These are phyloP conservation scores for Petrocephalus zakoni DNA, from an alignment of 2,113 vertebrate species.

Conservation along the genomic window DNA sequence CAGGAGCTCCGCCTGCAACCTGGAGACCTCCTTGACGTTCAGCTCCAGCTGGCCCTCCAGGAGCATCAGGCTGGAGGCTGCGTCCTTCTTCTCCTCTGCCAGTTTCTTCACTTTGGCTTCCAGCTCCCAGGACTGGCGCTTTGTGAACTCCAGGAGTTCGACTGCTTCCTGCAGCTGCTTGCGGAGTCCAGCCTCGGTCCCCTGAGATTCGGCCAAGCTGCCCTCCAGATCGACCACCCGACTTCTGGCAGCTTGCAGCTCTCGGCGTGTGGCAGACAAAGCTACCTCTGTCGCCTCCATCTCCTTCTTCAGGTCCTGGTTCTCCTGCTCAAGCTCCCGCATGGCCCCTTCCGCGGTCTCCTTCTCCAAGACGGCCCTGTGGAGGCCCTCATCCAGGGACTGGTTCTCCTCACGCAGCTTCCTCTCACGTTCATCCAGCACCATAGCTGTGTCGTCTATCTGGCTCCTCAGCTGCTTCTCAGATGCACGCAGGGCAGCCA, in stretches of 20 bases:
- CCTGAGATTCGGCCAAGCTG: constrained; percentile 56
- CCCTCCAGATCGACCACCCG: constrained; percentile 67
- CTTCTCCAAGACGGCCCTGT: constrained; percentile 57
- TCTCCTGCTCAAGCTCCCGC: constrained; percentile 63
- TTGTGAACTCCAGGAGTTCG: constrained; percentile 52
- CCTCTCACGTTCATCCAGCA: constrained; percentile 64
- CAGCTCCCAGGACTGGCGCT: constrained; percentile 55
- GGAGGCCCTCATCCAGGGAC: constrained; percentile 71
- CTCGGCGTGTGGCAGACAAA: constrained; percentile 58
- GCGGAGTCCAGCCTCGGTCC: constrained; percentile 61
- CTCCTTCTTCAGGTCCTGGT: constrained; percentile 66
- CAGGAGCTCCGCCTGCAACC: constrained; percentile 60
- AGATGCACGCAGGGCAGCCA: constrained; percentile 61
- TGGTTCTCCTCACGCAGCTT: constrained; percentile 61
- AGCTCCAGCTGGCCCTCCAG: constrained; percentile 69
- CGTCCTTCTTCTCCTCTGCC: constrained; percentile 51
- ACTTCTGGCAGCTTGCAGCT: constrained; percentile 65
- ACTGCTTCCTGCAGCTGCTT: constrained; percentile 62
- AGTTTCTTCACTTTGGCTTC: constrained; percentile 49
- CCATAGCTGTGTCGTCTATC: constrained; percentile 54
- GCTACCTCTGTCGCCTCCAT: constrained; percentile 60
- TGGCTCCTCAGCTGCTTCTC: constrained; percentile 72
- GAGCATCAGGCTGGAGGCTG: constrained; percentile 49
- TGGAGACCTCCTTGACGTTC: constrained; percentile 62
- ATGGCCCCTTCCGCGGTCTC: constrained; percentile 58